These are phyloP conservation scores for Tragulus kanchil DNA, from an alignment of 2,113 vertebrate genomes.

Conservation along the genomic window DNA sequence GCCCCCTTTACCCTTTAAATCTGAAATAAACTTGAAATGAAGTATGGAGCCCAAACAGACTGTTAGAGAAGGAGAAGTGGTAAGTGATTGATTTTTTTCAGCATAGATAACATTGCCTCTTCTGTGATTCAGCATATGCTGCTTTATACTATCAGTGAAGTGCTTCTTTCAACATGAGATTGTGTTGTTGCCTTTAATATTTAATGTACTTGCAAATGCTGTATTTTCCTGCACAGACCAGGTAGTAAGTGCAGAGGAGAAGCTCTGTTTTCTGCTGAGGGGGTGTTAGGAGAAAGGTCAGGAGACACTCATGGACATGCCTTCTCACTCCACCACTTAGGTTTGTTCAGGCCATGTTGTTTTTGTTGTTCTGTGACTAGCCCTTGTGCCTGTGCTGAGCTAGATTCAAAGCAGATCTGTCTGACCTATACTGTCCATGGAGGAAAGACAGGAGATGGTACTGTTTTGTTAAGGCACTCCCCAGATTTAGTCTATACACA, in stretches of 20 bases:
- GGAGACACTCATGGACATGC: neutral
- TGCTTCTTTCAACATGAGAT: conserved; percentile 26
- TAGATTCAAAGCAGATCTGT: neutral
- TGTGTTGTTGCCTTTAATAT: conserved; percentile 54
- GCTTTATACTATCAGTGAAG: neutral
- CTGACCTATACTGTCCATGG: neutral
- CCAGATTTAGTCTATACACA: neutral
- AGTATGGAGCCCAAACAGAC: neutral
- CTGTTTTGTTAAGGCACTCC: neutral
- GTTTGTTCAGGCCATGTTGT: neutral
- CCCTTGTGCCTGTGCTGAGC: neutral
- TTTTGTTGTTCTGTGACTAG: neutral
- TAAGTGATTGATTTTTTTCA: conserved; percentile 60
- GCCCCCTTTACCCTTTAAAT: conserved; percentile 40
- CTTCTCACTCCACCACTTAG: neutral
- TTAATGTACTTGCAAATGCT: conserved; percentile 67
- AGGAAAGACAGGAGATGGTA: neutral
- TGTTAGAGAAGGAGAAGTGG: conserved; percentile 46
- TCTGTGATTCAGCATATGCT: conserved; percentile 56
- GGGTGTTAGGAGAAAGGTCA: neutral
- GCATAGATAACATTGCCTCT: conserved; percentile 8
- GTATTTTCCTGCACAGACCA: conserved; percentile 34
- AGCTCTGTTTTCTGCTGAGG: neutral
- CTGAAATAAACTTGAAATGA: conserved; percentile 37
- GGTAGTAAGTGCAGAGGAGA: neutral